Evolutionary conservation across 2,888 invertebrate species (phyloP).

Genomic region (Nomada hirtipes): DNA sequence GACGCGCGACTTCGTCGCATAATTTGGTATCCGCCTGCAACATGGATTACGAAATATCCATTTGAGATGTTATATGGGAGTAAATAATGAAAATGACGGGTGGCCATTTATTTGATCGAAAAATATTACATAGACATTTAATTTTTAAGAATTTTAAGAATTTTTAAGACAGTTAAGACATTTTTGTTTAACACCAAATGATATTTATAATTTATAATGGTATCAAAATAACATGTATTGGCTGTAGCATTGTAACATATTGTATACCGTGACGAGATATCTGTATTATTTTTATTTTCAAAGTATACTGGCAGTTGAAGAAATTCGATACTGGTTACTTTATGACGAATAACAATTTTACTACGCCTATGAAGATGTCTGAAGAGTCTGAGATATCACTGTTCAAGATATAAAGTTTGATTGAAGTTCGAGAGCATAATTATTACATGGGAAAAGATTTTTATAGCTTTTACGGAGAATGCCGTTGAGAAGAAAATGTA

Average conservation of each 20-base stretch:
- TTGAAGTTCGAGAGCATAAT: background rate
- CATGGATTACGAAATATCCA: background rate
- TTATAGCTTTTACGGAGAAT: background rate
- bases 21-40: conserved; percentile 6
- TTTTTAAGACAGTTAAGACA: too few species aligned
- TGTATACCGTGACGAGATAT: too few species aligned
- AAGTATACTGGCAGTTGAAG: too few species aligned
- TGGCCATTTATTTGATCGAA: background rate
- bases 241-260: too few species aligned
- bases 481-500: background rate
- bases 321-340: too few species aligned
- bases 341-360: too few species aligned
- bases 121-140: too few species aligned
- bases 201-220: too few species aligned
- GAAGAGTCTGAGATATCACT: background rate
- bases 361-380: background rate
- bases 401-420: background rate
- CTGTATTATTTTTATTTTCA: too few species aligned
- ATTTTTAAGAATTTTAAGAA: too few species aligned
- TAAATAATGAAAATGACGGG: background rate
- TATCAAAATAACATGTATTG: too few species aligned
- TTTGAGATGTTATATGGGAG: background rate
- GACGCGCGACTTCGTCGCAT: conserved; percentile 16
- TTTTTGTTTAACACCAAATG: too few species aligned
- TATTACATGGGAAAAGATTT: background rate